Evolutionary conservation across 2,888 invertebrate species (phyloP).

Genomic region (Schrankia costaestrigalis): DNA sequence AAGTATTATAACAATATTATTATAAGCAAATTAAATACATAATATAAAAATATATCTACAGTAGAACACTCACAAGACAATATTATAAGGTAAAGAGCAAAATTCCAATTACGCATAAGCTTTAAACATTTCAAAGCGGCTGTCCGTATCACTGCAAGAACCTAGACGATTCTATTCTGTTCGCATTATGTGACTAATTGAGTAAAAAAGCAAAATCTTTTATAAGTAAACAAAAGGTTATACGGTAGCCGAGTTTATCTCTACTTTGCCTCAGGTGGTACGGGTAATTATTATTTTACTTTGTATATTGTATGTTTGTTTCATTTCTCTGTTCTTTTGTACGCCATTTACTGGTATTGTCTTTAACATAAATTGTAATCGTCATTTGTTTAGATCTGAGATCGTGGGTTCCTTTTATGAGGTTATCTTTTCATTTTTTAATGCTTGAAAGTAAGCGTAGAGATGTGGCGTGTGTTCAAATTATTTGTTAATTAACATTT

Average conservation of each 20-base stretch:
- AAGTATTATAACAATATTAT: too few relatives aligned
- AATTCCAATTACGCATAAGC: slow-evolving; percentile 34
- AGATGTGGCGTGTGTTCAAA: neutral
- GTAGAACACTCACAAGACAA: too few relatives aligned
- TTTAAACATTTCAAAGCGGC: slow-evolving; percentile 55
- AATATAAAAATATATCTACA: too few relatives aligned
- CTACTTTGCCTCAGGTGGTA: slow-evolving; percentile 46
- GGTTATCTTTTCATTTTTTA: neutral
- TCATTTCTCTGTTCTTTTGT: slow-evolving; percentile 53
- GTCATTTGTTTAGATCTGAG: slow-evolving; percentile 38
- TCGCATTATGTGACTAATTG: slow-evolving; percentile 59
- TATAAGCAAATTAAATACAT: too few relatives aligned
- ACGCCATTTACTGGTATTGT: slow-evolving; percentile 52
- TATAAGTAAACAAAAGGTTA: slow-evolving; percentile 52
- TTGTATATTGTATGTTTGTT: slow-evolving; percentile 56
- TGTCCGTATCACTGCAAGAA: slow-evolving; percentile 43
- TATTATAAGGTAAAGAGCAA: too few relatives aligned
- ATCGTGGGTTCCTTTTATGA: slow-evolving; percentile 7
- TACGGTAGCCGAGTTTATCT: slow-evolving; percentile 44
- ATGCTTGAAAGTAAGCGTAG: neutral
- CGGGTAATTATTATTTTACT: slow-evolving; percentile 69
- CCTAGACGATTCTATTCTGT: slow-evolving; percentile 39
- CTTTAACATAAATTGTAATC: slow-evolving; percentile 57
- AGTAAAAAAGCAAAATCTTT: slow-evolving; percentile 57
- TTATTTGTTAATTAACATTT: neutral